Percentiles rank a stretch among this genome's conserved stretches.
phyloP scores from a whole-genome alignment of 2,113 vertebrate species.

The Muntiacus reevesi region DNA sequence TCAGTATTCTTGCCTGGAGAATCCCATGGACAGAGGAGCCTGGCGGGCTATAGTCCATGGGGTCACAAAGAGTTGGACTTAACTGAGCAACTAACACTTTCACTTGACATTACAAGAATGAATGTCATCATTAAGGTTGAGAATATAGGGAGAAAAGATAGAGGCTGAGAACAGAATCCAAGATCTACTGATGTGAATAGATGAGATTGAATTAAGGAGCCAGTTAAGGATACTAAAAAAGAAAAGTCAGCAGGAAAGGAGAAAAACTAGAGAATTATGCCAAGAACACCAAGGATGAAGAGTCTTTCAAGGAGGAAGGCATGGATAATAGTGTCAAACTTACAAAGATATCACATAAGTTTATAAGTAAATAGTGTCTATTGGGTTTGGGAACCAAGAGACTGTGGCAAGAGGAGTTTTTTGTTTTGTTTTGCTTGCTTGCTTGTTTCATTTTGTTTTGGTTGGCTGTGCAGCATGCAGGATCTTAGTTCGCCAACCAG shows the following conservation, averaged over 20 bases:
- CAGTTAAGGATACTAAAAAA: neutral
- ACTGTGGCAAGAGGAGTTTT: neutral
- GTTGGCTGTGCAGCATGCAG: neutral
- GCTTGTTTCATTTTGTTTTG: neutral
- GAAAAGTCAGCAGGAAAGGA: neutral
- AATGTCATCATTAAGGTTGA: neutral
- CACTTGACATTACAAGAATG: neutral
- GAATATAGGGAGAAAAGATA: neutral
- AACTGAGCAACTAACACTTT: neutral
- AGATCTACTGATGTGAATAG: neutral
- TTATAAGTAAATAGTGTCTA: neutral
- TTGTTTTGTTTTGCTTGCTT: neutral
- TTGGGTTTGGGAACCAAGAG: neutral
- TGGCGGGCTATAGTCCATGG: neutral
- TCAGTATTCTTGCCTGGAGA: neutral
- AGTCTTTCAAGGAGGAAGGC: neutral
- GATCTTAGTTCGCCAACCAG: neutral
- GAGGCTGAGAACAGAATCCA: neutral
- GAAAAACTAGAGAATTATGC: neutral
- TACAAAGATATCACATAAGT: neutral
- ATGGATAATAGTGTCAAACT: neutral
- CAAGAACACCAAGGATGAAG: neutral
- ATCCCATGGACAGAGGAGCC: neutral
- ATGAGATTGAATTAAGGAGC: neutral
- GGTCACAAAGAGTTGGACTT: neutral